Evolutionary conservation across 2,888 invertebrate species (phyloP), one percentile per base, ranked within the genome.

Genomic region (Arctia plantaginis): DNA sequence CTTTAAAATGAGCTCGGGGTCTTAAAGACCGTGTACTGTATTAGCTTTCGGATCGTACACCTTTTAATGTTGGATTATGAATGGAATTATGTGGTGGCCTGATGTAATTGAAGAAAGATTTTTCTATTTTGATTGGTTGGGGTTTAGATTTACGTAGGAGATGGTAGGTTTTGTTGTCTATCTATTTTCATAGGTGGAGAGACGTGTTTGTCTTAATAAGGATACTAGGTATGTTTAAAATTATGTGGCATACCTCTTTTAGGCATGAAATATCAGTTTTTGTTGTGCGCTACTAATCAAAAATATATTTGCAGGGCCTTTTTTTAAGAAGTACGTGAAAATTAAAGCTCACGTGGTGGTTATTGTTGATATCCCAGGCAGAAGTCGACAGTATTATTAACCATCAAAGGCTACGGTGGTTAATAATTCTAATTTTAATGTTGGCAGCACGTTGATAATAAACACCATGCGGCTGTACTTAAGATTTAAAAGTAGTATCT

Each of bases 41-140:
- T 89, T 89, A 83, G 85, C 86, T 86, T 89, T 81, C 80, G 76
- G 78, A 69, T 77, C 65, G 74, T 77, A 77, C 83, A 83, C 76
- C 83, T 83, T 80, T 72, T 82, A 82, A 73, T 81, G 79, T 80
- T 81, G 69, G 75, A 79, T 81, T 78, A 77, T 80, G 75, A 78
- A 79, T 69, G 70, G 72, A 85, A 71, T 76, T 69, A 44, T 68
- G 73, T 66, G 47, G 67, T 62, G 64, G 74, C 76, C 74, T 80
- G 77, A 80, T 76, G 77, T 82, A 72, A 68, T 78, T 77, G 74
- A 80, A 84, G 80, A 80, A 41, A 51, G 8, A 23, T 59, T 69
- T 62, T 47, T 55, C 33, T 70, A 55, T 69, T 69, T 69, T 70
- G 33, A 66, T 66, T 66, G 20, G 30, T 66, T 68, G n/a, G 33